Percentiles rank a stretch among this genome's conserved stretches.
phyloP scores from a whole-genome alignment of 2,888 invertebrate genomes.

The Orgyia antiqua region DNA sequence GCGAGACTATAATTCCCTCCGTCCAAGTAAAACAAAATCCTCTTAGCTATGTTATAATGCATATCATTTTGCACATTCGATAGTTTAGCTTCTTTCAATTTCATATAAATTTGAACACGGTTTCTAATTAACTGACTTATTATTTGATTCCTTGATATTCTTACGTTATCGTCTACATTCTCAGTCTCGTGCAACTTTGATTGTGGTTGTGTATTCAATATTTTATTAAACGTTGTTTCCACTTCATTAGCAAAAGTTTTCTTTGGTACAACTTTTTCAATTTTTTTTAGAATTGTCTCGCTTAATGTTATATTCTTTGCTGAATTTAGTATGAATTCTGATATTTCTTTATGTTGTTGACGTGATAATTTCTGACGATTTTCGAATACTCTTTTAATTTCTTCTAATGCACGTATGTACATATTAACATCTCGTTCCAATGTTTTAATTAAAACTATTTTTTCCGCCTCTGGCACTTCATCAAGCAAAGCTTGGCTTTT shows the following conservation, averaged over 20 bases:
- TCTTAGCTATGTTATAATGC: slow-evolving; percentile 49
- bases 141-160: slow-evolving; percentile 48
- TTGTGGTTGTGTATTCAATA: slow-evolving; percentile 1
- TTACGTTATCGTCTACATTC: slow-evolving; percentile 15
- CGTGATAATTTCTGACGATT: slow-evolving; percentile 20
- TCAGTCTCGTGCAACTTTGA: background rate
- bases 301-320: slow-evolving; percentile 37
- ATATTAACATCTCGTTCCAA: slow-evolving; percentile 39
- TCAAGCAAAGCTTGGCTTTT: slow-evolving; percentile 38
- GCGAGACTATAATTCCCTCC: slow-evolving; percentile 47
- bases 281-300: slow-evolving; percentile 31
- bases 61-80: slow-evolving; percentile 32
- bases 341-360: slow-evolving; percentile 30
- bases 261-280: slow-evolving; percentile 19
- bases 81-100: slow-evolving; percentile 36
- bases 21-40: slow-evolving; percentile 44
- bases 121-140: slow-evolving; percentile 56
- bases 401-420: slow-evolving; percentile 34
- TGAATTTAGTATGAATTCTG: slow-evolving; percentile 43
- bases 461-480: slow-evolving; percentile 39
- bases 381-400: slow-evolving; percentile 32
- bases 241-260: background rate
- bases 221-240: background rate
- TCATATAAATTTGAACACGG: slow-evolving; percentile 43
- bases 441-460: slow-evolving; percentile 45